Evolutionary conservation across 2,797 vertebrate species (phyloP), one percentile per base, ranked within the genome.

Genomic region (Serranus cabrilla): DNA sequence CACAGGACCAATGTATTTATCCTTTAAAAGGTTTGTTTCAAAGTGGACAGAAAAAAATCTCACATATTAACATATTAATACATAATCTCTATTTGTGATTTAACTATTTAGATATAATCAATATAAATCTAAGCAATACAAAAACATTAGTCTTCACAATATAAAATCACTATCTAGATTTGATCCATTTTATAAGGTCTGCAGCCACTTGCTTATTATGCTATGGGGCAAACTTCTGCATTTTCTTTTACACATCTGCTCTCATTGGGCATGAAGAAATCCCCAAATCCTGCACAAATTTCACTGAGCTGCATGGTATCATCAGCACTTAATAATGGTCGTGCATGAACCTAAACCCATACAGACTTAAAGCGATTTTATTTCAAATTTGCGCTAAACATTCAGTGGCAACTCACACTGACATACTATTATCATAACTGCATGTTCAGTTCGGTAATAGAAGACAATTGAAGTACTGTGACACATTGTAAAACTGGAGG

Each of bases 321-420:
- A n/a, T 50, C 40, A 20, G 34, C 69, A 17, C 27, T 43, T 42
- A 34, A 14, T 23, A 46, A 20, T 13, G 0, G 42, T 39, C 52
- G 5, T 1, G 0, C 14, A 56, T 34, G 39, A 66, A 45, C 47
- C 43, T 3, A 1, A 49, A 59, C 18, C 13, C 9, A 1, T 1
- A 9, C 47, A 50, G n/a, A 45, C 58, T 21, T 14, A 25, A n/a
- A 43, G 46, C 45, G 20, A 20, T 14, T 69, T 17, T 63, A 23
- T 74, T 77, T 54, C 17, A 79, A 17, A 69, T 78, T 51, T 45
- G 54, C 21, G 21, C 52, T 51, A 2, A 17, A 51, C 46, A 45
- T 27, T 63, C 18, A 4, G 43, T 69, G 23, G 52, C 68, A 67
- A 73, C 74, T 78, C 78, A 80, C 31, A 6, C 51, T 50, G 66